These are phyloP conservation scores for Pelagia noctiluca DNA, from an alignment of 30 jellyfish, hydroid and myxozoan species.

Conservation along the genomic window DNA sequence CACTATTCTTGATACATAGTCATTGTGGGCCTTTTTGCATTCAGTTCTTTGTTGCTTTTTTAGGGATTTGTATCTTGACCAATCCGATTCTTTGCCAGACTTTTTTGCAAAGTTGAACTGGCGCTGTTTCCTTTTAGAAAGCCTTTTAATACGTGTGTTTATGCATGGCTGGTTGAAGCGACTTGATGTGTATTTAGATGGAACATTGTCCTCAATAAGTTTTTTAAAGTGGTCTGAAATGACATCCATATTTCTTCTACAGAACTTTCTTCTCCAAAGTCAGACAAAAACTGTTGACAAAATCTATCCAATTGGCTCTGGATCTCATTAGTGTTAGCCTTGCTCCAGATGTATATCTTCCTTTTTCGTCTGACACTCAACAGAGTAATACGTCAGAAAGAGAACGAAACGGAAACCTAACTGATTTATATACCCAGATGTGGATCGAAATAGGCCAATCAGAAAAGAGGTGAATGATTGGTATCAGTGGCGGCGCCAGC, in stretches of 20 bases:
- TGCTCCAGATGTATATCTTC: too few relatives aligned
- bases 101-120: background rate
- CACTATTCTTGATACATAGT: background rate
- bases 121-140: conserved; percentile 45
- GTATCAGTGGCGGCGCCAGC: too few relatives aligned
- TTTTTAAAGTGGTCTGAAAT: conserved; percentile 14
- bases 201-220: conserved; percentile 28
- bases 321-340: too few relatives aligned
- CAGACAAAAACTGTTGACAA: too few relatives aligned
- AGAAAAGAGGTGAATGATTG: too few relatives aligned
- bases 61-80: conserved; percentile 3
- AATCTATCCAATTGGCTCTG: too few relatives aligned
- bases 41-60: conserved; percentile 6
- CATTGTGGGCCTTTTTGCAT: conserved; percentile 11
- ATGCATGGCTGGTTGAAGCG: conserved; percentile 65
- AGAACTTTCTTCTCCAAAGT: conserved; percentile 40
- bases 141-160: conserved; percentile 76
- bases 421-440: too few relatives aligned
- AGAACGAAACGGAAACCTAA: too few relatives aligned
- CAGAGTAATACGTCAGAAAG: too few relatives aligned
- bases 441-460: too few relatives aligned
- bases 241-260: conserved; percentile 45
- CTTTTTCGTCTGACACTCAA: too few relatives aligned
- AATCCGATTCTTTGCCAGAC: conserved; percentile 5
- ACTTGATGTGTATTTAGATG: conserved; percentile 14